A percentile compares a stretch with the other conserved stretches of the same genome.
phyloP scores from a whole-genome alignment of 2,888 invertebrate genomes.

The Torymus aiolomorphi region DNA sequence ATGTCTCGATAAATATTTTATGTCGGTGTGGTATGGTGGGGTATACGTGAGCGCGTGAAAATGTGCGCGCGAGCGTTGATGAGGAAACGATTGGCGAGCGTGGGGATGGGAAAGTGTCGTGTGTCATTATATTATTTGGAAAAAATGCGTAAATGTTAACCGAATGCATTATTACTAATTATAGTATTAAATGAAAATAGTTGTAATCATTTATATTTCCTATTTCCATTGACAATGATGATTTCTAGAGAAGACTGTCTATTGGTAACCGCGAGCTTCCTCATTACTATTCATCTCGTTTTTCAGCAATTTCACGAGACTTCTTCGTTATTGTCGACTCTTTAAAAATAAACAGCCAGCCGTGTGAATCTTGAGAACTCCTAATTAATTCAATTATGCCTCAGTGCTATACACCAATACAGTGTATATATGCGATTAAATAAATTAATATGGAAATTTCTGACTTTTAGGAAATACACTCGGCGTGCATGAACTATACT shows the following conservation, averaged over 20 bases:
- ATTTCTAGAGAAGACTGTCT: background rate
- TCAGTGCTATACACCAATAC: background rate
- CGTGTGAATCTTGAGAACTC: background rate
- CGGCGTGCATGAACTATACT: background rate
- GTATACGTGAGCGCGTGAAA: too few species aligned
- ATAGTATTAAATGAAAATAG: too few species aligned
- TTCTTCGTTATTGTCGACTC: too few species aligned
- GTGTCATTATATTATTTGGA: background rate
- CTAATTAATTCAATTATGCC: constrained; percentile 23
- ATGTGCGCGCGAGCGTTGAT: background rate
- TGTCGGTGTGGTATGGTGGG: background rate
- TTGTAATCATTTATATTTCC: too few species aligned
- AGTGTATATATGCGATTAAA: background rate
- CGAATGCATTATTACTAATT: too few species aligned
- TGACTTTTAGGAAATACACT: constrained; percentile 24
- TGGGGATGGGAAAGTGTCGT: constrained; percentile 11
- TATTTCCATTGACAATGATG: too few species aligned
- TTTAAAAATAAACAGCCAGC: constrained; percentile 1
- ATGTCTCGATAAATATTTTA: constrained; percentile 46
- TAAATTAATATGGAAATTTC: constrained; percentile 30
- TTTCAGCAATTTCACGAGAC: background rate
- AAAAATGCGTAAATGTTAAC: background rate
- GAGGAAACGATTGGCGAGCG: background rate
- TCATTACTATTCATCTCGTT: background rate
- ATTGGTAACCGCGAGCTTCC: background rate